Conservation (phyloP, 2,113 vertebrate genomes). For the Nestor notabilis region DNA sequence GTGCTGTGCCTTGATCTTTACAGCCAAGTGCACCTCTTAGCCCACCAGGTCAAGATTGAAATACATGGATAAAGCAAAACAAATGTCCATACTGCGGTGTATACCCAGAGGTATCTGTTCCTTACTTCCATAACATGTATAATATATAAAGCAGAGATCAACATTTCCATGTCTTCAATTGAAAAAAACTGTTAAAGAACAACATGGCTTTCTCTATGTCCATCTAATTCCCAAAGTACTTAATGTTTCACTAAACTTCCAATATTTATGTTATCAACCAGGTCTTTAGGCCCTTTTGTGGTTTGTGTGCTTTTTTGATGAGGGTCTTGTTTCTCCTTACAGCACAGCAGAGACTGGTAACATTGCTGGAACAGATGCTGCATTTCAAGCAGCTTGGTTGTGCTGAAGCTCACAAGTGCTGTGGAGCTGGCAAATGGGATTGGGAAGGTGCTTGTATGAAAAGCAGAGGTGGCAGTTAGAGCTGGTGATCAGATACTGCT, state of each 20-base stretch:
- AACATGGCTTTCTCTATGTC: not conserved
- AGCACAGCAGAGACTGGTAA: not conserved
- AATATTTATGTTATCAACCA: not conserved
- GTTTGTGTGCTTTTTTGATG: not conserved
- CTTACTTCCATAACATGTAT: not conserved
- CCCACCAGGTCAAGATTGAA: not conserved
- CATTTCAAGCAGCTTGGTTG: not conserved
- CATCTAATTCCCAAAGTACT: not conserved
- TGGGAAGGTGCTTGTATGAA: not conserved
- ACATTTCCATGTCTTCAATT: not conserved
- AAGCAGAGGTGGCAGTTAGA: not conserved
- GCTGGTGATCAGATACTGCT: not conserved
- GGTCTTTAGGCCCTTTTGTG: not conserved
- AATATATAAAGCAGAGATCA: not conserved
- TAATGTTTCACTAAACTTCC: not conserved
- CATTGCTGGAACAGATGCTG: not conserved
- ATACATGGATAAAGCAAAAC: not conserved
- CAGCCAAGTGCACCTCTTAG: not conserved
- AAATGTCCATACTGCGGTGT: not conserved
- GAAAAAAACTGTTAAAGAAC: not conserved
- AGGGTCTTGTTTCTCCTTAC: not conserved
- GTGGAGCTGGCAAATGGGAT: not conserved
- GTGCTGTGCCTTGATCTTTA: rapidly evolving
- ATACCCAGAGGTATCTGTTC: not conserved
- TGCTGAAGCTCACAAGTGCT: not conserved